Percentiles rank a stretch among this genome's conserved stretches.
These are phyloP conservation scores for Romanogobio albipinnatus DNA, from an alignment of 2,113 vertebrate species.

Conservation along the genomic window DNA sequence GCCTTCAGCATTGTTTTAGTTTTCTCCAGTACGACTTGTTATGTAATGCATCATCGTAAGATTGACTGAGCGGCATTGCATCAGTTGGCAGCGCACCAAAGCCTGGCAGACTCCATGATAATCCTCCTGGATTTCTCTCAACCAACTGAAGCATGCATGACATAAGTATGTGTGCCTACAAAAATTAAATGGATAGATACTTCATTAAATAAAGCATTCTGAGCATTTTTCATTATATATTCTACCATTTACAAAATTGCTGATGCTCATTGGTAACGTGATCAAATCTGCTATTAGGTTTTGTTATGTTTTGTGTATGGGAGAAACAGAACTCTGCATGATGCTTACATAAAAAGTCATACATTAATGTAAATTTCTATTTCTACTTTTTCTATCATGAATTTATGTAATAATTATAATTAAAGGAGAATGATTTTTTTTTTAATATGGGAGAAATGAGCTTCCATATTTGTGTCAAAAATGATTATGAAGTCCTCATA, in stretches of 20 bases:
- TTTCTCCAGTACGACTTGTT: background rate
- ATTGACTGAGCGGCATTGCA: background rate
- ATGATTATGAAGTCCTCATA: background rate
- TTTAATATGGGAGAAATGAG: background rate
- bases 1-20: background rate
- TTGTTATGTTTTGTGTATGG: background rate
- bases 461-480: background rate
- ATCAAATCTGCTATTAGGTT: background rate
- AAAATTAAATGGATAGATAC: background rate
- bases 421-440: background rate
- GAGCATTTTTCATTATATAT: background rate
- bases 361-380: too few relatives aligned
- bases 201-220: conserved; percentile 1
- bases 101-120: conserved; percentile 15
- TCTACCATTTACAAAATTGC: background rate
- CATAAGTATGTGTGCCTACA: background rate
- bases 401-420: background rate
- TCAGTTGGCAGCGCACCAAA: conserved; percentile 1
- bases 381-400: too few relatives aligned
- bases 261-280: background rate
- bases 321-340: background rate
- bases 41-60: background rate
- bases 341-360: background rate
- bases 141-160: conserved; percentile 10
- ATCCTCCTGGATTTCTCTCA: conserved; percentile 36